Evolutionary conservation across 2,797 vertebrate genomes (phyloP).

Genomic region (Cygnus olor): DNA sequence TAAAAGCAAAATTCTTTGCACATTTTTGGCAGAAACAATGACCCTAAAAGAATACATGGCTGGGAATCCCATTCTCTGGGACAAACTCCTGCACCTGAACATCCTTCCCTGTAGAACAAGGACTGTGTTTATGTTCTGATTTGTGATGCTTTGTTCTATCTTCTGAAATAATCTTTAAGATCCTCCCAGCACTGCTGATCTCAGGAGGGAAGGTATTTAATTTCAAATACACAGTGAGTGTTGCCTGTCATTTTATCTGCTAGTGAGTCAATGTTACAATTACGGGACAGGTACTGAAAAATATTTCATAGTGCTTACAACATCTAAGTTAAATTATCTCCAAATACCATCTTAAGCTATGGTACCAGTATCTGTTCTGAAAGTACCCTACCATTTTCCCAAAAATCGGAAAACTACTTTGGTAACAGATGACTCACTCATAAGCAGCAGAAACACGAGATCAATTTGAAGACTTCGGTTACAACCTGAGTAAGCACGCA

Average conservation of each 20-base stretch:
- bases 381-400: neutral
- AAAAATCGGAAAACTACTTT: neutral
- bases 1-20: neutral
- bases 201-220: neutral
- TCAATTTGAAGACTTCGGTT: neutral
- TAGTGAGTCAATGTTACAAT: neutral
- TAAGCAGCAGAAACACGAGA: neutral
- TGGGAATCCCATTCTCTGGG: neutral
- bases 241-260: neutral
- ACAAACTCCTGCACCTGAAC: neutral
- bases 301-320: accelerated
- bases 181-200: neutral
- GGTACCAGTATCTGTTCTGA: neutral
- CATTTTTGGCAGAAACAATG: accelerated
- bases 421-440: accelerated
- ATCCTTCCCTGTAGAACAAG: neutral
- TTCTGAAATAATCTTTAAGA: neutral
- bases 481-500: neutral
- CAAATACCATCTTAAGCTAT: accelerated
- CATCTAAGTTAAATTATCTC: neutral
- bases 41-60: accelerated
- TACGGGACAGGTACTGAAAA: neutral
- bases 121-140: neutral
- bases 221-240: accelerated
- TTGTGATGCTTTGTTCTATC: neutral